phyloP scores from a whole-genome alignment of 35 echinoderm and acorn worm species.

The Stichopus chloronotus region DNA sequence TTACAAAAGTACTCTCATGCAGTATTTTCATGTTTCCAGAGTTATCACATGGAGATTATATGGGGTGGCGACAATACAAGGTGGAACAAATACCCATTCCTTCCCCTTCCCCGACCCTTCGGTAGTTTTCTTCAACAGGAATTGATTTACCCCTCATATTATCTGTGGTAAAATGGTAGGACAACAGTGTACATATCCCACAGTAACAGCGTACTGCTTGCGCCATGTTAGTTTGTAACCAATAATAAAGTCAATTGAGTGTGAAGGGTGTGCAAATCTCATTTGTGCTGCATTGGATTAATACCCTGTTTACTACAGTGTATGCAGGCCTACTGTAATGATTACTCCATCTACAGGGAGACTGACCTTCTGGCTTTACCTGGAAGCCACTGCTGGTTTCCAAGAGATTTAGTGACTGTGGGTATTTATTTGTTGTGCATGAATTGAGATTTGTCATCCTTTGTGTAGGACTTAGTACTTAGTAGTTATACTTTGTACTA shows the following conservation, averaged over 20 bases:
- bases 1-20: too few species aligned
- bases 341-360: not conserved
- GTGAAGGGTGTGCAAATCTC: not conserved
- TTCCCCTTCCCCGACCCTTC: too few species aligned
- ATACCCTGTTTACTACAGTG: not conserved
- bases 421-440: not conserved
- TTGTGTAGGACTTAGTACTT: too few species aligned
- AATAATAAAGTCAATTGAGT: slow-evolving; percentile 1
- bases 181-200: not conserved
- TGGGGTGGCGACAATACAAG: too few species aligned
- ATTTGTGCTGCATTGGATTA: not conserved
- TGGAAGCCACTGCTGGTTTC: not conserved
- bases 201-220: not conserved
- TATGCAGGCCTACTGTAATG: not conserved
- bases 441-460: too few species aligned
- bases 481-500: too few species aligned
- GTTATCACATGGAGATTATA: too few species aligned
- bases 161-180: too few species aligned
- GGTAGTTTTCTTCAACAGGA: too few species aligned
- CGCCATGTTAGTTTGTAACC: not conserved
- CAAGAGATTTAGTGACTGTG: not conserved
- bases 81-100: too few species aligned
- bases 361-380: slow-evolving; percentile 9
- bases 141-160: too few species aligned
- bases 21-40: too few species aligned